Evolutionary conservation across 2,113 vertebrate genomes (phyloP), one percentile per base, ranked within the genome.

Genomic region (human (Homo sapiens)): DNA sequence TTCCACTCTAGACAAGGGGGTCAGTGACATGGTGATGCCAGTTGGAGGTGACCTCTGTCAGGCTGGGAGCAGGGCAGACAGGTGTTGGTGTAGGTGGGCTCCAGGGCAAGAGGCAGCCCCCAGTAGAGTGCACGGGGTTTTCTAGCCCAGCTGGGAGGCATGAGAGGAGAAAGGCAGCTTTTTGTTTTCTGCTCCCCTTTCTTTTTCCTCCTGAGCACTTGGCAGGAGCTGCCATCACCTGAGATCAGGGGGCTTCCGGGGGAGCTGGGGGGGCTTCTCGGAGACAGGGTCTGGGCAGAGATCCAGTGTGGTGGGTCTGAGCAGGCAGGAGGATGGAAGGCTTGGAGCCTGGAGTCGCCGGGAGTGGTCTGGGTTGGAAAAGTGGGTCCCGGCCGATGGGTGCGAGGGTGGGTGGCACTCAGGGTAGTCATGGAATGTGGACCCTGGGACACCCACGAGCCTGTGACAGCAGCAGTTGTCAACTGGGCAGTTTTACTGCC

Each of bases 301-400:
- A 25, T 16, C 18, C 8, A 7, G 64, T 3, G 1, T 40, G 11
- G 50, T 17, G 5, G 0, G 38, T 5, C 40, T 11, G 27, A 17
- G 64, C 23, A 40, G 14, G 11, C 11, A 3, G 45, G 52, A n/a
- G 55, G 64, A 50, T 2, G 40, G 9, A 55, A 35, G n/a, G 22
- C 40, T 35, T 30, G 12, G 50, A 55, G 27, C 20, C 59, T 70
- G 7, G 59, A 30, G 73, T 18, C 3, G 5, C 3, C 27, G 38
- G 45, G 40, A 0, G 11, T 27, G 64, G 35, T 40, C 59, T 45
- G 40, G 16, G 16, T 66, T 70, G 18, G 40, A 50, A 11, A 11
- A 16, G 84, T 16, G 55, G 14, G 0, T 30, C 14, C 10, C 0
- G 17, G 18, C 16, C 2, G 22, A 3, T 0, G 20, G 35, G 66